Conservation (phyloP, 35 echinoderm and acorn worm species). For the Ophioderma brevispina region DNA sequence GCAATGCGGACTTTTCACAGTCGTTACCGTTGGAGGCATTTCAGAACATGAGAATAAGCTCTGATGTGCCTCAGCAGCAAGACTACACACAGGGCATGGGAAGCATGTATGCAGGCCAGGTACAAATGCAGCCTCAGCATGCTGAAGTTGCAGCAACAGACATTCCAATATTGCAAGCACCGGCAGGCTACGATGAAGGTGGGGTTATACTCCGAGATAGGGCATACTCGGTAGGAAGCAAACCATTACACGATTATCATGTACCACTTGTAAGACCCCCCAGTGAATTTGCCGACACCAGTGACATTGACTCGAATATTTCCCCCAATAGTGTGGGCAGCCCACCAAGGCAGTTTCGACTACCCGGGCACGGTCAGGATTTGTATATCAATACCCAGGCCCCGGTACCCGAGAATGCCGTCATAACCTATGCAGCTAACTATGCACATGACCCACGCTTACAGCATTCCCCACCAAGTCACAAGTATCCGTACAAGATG, state of each 20-base stretch:
- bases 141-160: slow-evolving; percentile 14
- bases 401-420: slow-evolving; percentile 45
- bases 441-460: slow-evolving; percentile 6
- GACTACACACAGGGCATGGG: not conserved
- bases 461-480: not conserved
- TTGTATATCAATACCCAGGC: slow-evolving; percentile 52
- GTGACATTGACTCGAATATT: slow-evolving; percentile 91
- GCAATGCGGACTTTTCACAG: slow-evolving; percentile 70
- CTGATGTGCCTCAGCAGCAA: not conserved
- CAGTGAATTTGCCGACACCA: slow-evolving; percentile 94
- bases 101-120: not conserved
- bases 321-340: slow-evolving; percentile 80
- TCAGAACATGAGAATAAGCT: slow-evolving; percentile 67
- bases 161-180: slow-evolving; percentile 62
- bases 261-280: slow-evolving; percentile 87
- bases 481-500: not conserved
- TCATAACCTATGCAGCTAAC: slow-evolving; percentile 40
- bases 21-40: slow-evolving; percentile 90
- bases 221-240: slow-evolving; percentile 21
- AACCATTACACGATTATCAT: slow-evolving; percentile 46
- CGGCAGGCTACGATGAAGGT: slow-evolving; percentile 73
- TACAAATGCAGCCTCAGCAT: not conserved
- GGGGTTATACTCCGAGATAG: slow-evolving; percentile 2
- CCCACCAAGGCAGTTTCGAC: slow-evolving; percentile 62
- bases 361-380: slow-evolving; percentile 42